Conservation (phyloP, 2,113 vertebrate genomes). For the Xiphophorus maculatus region DNA sequence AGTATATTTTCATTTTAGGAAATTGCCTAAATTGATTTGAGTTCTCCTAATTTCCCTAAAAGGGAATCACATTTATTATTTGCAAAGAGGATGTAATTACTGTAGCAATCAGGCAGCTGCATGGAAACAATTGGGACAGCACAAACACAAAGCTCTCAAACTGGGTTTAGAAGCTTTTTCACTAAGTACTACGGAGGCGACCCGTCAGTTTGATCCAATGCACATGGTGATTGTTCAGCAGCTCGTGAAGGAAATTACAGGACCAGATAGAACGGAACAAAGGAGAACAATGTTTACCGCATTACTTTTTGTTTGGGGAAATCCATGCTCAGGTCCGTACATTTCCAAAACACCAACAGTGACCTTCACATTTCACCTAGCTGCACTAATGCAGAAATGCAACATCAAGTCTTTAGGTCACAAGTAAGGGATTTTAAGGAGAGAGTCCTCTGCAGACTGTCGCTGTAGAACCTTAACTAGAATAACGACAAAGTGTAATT, state of each 20-base stretch:
- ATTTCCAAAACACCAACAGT: no score
- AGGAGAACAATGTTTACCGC: neutral
- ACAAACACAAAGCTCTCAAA: neutral
- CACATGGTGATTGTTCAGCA: constrained; percentile 21
- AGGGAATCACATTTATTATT: constrained; percentile 16
- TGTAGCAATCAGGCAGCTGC: neutral
- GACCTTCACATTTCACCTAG: no score
- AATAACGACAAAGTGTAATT: no score
- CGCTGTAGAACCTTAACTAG: no score
- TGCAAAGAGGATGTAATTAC: neutral
- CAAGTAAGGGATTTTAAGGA: no score
- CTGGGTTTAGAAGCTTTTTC: neutral
- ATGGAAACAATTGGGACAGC: neutral
- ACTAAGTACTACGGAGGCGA: constrained; percentile 23
- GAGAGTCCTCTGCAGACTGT: no score
- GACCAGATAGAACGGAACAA: no score
- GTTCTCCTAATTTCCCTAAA: neutral
- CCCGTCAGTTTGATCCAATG: constrained; percentile 18
- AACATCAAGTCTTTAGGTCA: no score
- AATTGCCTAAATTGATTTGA: constrained; percentile 28
- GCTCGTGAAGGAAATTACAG: constrained; percentile 44
- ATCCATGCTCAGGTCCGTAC: no score
- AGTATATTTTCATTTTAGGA: constrained; percentile 9
- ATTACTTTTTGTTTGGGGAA: no score
- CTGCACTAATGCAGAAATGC: no score